Percentiles rank a stretch among this genome's conserved stretches.
Conservation (phyloP, 2,888 invertebrate species). For the Rugalucina vietnamica region DNA sequence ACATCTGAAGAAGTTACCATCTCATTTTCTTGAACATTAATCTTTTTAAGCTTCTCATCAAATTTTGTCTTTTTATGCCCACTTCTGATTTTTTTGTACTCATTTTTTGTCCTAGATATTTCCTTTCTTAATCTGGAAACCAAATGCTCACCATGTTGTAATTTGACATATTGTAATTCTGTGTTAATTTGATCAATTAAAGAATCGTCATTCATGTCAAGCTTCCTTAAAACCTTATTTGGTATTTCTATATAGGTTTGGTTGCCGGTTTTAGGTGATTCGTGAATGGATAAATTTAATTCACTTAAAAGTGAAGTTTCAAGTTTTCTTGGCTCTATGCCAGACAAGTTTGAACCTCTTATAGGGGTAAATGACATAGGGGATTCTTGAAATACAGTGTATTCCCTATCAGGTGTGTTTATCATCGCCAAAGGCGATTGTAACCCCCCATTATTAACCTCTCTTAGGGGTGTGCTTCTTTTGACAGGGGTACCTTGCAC, state of each 20-base stretch:
- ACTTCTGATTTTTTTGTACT: not conserved
- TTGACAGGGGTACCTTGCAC: too few relatives aligned
- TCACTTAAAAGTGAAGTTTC: not conserved
- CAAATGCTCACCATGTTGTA: not conserved
- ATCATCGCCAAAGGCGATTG: too few relatives aligned
- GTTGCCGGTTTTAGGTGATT: not conserved
- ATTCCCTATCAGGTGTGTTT: too few relatives aligned
- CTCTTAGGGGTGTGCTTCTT: too few relatives aligned
- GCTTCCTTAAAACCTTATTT: not conserved
- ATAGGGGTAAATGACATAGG: not conserved
- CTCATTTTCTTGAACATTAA: not conserved
- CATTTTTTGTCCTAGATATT: not conserved
- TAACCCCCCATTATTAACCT: too few relatives aligned
- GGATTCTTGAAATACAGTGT: not conserved
- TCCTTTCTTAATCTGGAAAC: not conserved
- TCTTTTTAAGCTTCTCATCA: not conserved
- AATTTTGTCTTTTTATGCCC: too few relatives aligned
- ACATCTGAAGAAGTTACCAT: not conserved
- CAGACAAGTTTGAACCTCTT: not conserved
- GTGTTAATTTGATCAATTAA: not conserved
- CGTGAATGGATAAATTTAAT: not conserved
- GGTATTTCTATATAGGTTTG: not conserved
- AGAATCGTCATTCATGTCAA: not conserved
- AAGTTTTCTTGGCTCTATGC: not conserved
- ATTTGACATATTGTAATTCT: not conserved